A percentile compares a stretch with the other conserved stretches of the same genome.
Evolutionary conservation across 2,888 invertebrate genomes (phyloP).

Genomic region (Epirrita christyi): DNA sequence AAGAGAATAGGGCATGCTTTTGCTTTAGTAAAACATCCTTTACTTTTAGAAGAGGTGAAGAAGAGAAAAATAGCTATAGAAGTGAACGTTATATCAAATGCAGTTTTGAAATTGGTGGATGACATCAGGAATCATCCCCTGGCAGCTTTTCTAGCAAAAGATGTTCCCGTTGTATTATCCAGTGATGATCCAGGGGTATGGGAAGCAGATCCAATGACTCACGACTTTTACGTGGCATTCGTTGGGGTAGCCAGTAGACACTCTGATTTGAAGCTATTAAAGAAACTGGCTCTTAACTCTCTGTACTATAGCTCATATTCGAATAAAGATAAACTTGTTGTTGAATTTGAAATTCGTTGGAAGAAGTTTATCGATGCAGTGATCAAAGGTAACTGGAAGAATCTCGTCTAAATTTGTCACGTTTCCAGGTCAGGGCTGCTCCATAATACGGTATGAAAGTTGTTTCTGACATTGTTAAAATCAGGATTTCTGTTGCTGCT

Average conservation of each 20-base stretch:
- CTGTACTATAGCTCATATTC: conserved; percentile 87
- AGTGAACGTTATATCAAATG: conserved; percentile 92
- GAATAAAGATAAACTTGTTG: conserved; percentile 62
- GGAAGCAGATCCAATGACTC: conserved; percentile 89
- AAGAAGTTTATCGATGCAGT: conserved; percentile 64
- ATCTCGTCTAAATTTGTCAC: neutral
- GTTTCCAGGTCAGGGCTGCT: neutral
- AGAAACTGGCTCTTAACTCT: conserved; percentile 91
- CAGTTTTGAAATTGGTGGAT: conserved; percentile 87
- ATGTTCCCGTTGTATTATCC: conserved; percentile 89
- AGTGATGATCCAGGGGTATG: conserved; percentile 92
- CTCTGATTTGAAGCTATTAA: conserved; percentile 88
- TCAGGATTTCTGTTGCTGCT: neutral
- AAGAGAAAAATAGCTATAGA: conserved; percentile 88
- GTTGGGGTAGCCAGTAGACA: conserved; percentile 89
- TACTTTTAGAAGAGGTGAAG: conserved; percentile 84
- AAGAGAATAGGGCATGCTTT: conserved; percentile 92
- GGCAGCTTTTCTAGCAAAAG: conserved; percentile 85
- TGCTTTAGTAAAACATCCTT: conserved; percentile 89
- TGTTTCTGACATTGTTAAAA: neutral
- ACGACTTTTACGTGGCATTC: conserved; percentile 91
- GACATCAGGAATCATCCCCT: conserved; percentile 92
- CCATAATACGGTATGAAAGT: neutral
- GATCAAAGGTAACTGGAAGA: conserved; percentile 43
- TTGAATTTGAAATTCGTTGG: conserved; percentile 74